These are phyloP conservation scores for Epizoanthus rinbou DNA, from an alignment of 92 coral and sea anemone genomes.

Conservation along the genomic window DNA sequence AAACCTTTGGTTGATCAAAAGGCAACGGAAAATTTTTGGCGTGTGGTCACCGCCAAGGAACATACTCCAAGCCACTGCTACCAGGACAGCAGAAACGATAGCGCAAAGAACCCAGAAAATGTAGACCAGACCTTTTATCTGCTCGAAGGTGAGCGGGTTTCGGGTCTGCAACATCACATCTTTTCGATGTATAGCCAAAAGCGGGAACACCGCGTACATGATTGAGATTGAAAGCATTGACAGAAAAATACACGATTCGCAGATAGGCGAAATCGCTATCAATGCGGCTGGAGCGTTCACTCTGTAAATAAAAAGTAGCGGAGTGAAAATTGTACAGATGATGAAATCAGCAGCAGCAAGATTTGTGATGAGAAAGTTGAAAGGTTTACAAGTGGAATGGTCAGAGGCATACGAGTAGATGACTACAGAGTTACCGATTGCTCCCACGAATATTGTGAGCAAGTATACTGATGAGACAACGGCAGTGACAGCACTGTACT, in stretches of 20 bases:
- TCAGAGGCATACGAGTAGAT: slow-evolving; percentile 71
- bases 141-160: slow-evolving; percentile 69
- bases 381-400: slow-evolving; percentile 65
- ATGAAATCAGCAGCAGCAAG: slow-evolving; percentile 85
- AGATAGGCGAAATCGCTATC: slow-evolving; percentile 82
- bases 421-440: slow-evolving; percentile 81
- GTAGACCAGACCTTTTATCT: slow-evolving; percentile 63
- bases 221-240: slow-evolving; percentile 85
- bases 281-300: slow-evolving; percentile 73
- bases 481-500: slow-evolving; percentile 74
- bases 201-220: slow-evolving; percentile 85
- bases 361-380: slow-evolving; percentile 81
- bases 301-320: slow-evolving; percentile 83
- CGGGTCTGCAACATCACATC: slow-evolving; percentile 81
- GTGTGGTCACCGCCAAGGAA: slow-evolving; percentile 59
- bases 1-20: slow-evolving; percentile 68
- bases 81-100: slow-evolving; percentile 61
- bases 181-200: slow-evolving; percentile 82
- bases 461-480: slow-evolving; percentile 76
- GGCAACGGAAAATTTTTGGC: slow-evolving; percentile 90
- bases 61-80: slow-evolving; percentile 72
- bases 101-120: slow-evolving; percentile 75
- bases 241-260: slow-evolving; percentile 72
- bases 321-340: slow-evolving; percentile 80
- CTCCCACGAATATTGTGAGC: slow-evolving; percentile 69